Evolutionary conservation across 2,888 invertebrate genomes (phyloP).

Genomic region (Cryptosula pallasiana): DNA sequence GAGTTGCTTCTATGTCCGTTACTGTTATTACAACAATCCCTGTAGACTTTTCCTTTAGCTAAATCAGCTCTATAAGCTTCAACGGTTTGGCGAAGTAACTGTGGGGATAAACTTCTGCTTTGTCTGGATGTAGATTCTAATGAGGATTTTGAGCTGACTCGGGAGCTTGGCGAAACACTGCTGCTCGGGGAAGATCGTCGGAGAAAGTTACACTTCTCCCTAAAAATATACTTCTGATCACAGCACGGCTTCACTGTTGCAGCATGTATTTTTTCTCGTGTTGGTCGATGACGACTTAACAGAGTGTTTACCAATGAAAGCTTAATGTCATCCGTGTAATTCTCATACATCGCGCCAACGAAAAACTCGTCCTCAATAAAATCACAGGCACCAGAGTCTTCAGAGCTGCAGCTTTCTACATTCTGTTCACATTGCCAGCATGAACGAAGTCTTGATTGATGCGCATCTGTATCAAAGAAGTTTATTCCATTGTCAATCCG

Average conservation of each 20-base stretch:
- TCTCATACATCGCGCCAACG: not conserved
- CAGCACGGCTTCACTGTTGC: not conserved
- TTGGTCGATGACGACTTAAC: not conserved
- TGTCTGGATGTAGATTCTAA: not conserved
- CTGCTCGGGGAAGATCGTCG: slow-evolving; percentile 6
- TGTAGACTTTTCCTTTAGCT: not conserved
- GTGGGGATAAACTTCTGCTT: not conserved
- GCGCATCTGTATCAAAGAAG: not conserved
- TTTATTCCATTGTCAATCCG: not conserved
- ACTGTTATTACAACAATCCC: slow-evolving; percentile 4
- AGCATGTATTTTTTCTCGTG: not conserved
- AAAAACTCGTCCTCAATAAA: not conserved
- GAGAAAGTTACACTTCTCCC: not conserved
- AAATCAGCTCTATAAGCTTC: not conserved
- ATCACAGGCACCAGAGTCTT: not conserved
- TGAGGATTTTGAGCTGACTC: not conserved
- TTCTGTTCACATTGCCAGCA: not conserved
- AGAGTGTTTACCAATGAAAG: not conserved
- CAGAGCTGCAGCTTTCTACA: not conserved
- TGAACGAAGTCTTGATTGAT: not conserved
- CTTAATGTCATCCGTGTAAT: slow-evolving; percentile 13
- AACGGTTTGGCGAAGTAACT: not conserved
- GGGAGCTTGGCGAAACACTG: not conserved
- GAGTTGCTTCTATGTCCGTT: not conserved
- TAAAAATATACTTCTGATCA: not conserved